Evolutionary conservation across 2,888 invertebrate genomes (phyloP).

Genomic region (Morpho deidamia): DNA sequence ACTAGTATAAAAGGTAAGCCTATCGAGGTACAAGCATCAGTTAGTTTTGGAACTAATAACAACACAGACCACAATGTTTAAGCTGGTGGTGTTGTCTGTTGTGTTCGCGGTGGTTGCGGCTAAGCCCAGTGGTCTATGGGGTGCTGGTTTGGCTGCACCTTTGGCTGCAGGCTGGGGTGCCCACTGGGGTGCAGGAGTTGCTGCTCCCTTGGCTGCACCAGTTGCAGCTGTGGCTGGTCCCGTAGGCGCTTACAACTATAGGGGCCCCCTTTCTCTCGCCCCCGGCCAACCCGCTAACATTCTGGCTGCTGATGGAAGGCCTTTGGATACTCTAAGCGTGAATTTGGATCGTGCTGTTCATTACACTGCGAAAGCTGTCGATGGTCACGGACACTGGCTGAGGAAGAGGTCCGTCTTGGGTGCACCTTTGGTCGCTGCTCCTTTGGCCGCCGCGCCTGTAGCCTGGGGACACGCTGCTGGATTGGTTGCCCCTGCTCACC

Average conservation of each 20-base stretch:
- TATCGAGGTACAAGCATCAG: constrained; percentile 50
- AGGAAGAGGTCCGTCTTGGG: constrained; percentile 59
- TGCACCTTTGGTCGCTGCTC: constrained; percentile 36
- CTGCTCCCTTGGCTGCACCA: constrained; percentile 34
- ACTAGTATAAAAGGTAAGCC: constrained; percentile 58
- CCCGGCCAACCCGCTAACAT: constrained; percentile 65
- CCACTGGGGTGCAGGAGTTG: constrained; percentile 31
- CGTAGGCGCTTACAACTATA: constrained; percentile 46
- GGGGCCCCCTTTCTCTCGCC: constrained; percentile 57
- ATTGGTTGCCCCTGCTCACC: constrained; percentile 9
- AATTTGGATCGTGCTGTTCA: constrained; percentile 67
- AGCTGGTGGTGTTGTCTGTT: constrained; percentile 81
- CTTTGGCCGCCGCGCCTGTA: constrained; percentile 23
- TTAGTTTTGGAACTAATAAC: constrained; percentile 53
- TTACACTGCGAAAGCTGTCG: constrained; percentile 55
- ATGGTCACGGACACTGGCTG: constrained; percentile 44
- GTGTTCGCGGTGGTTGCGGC: constrained; percentile 78
- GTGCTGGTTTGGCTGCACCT: constrained; percentile 23
- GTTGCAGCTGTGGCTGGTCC: constrained; percentile 35
- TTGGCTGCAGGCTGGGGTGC: constrained; percentile 18
- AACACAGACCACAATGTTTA: constrained; percentile 77
- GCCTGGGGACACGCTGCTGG: background rate
- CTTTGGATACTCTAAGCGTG: constrained; percentile 67
- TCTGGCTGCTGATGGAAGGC: constrained; percentile 60
- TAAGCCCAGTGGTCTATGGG: constrained; percentile 43